Base-by-base conservation (phyloP, 2,113 vertebrate species). In the Lanius collurio region DNA sequence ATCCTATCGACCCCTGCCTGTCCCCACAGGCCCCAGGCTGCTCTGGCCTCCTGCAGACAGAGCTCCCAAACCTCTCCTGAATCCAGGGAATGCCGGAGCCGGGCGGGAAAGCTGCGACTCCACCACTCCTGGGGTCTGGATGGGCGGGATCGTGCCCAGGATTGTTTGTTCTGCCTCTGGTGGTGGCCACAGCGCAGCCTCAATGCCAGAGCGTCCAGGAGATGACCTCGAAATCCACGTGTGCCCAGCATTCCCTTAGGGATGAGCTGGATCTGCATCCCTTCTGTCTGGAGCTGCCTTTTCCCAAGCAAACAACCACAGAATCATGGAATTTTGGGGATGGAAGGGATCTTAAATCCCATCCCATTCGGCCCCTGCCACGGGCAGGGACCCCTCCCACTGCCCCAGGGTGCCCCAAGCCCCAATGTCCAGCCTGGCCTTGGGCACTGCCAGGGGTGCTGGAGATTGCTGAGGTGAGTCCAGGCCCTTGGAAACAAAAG, bases 221-320 rank as follows among this genome's bases (percentile, higher is more conserved):
- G 41, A 0, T 11, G 55, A 37, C 14, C 39, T 1, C 4, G 77
- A 39, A 23, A 39, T 20, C 9, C 2, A 0, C 0, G 3, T 1
- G 27, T 5, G 31, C 9, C 19, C 46, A 30, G 41, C 13, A 16
- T 55, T 64, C 26, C 57, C 13, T 17, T 2, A 2, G 35, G 79
- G 31, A 65, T 56, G 33, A 52, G 41, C 14, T 49, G 89, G 27
- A 17, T 26, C 37, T 31, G 49, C n/a, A n/a, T 5, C 46, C 31
- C n/a, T 60, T 7, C 44, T 5, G 4, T 6, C 37, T 2, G 42
- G 31, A 57, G n/a, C 46, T 46, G 46, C 46, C 46, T 73, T 46
- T 70, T 86, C 41, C 44, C 42, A 37, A 2, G 44, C 5, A 13
- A 11, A 5, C 31, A 2, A 0, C 27, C 21, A 6, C 2, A 13